A percentile compares a stretch with the other conserved stretches of the same genome.
These are phyloP conservation scores for Protophormia terraenovae DNA, from an alignment of 2,888 invertebrate species.

Conservation along the genomic window DNA sequence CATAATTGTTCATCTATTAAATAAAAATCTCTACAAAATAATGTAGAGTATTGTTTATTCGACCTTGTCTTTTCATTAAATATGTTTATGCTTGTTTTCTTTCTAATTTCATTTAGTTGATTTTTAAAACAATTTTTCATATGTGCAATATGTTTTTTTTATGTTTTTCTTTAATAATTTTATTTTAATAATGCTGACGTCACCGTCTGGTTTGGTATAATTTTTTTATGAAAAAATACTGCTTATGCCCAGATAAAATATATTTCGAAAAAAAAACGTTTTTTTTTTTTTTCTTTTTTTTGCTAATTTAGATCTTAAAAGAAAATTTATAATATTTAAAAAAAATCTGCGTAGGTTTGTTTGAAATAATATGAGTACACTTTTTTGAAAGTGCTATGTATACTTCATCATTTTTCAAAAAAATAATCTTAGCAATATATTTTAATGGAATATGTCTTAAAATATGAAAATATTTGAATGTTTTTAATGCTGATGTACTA, in stretches of 20 bases:
- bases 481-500: too few species aligned
- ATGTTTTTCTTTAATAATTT: constrained; percentile 15
- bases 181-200: constrained; percentile 42
- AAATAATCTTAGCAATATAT: neutral
- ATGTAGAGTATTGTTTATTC: neutral
- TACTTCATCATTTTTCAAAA: neutral
- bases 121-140: constrained; percentile 3
- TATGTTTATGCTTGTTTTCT: neutral
- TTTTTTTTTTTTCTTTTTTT: too few species aligned
- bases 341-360: neutral
- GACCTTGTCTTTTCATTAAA: neutral
- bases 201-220: constrained; percentile 25
- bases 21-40: neutral
- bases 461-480: neutral
- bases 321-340: neutral
- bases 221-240: neutral
- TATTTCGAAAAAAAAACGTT: neutral
- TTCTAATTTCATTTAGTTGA: neutral
- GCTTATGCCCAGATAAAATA: constrained; percentile 14
- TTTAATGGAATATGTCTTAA: neutral
- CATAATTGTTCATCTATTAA: neutral
- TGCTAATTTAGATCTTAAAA: neutral
- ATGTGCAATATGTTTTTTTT: constrained; percentile 3
- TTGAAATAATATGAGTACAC: neutral
- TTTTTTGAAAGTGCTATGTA: neutral